A percentile compares a stretch with the other conserved stretches of the same genome.
phyloP scores from a whole-genome alignment of 1,140 invertebrate species.

The Leptinotarsa texana region DNA sequence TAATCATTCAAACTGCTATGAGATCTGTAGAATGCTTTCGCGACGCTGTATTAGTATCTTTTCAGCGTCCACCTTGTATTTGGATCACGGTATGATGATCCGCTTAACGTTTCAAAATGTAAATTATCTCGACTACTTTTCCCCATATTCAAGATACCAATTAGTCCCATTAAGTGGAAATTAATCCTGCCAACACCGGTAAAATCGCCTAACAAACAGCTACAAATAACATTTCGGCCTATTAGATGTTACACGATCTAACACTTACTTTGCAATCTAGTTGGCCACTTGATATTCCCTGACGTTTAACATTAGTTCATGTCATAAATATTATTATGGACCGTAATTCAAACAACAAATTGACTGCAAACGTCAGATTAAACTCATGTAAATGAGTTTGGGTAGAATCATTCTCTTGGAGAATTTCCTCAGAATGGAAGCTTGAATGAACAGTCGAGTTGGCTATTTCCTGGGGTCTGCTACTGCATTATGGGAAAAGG shows the following conservation, averaged over 20 bases:
- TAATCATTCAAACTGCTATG: too few relatives aligned
- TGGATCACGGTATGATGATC: too few relatives aligned
- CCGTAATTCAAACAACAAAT: constrained; percentile 31
- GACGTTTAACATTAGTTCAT: constrained; percentile 30
- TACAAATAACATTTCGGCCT: constrained; percentile 21
- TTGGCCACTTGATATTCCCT: constrained; percentile 27
- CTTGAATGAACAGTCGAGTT: constrained; percentile 6
- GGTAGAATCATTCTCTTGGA: constrained; percentile 21
- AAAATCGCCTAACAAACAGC: constrained; percentile 24
- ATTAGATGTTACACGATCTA: constrained; percentile 30
- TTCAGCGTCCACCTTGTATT: too few relatives aligned
- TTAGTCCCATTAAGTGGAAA: constrained; percentile 24
- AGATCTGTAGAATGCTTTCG: too few relatives aligned
- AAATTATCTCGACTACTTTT: constrained; percentile 1
- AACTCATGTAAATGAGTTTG: constrained; percentile 31
- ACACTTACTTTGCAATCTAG: constrained; percentile 29
- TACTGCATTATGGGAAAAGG: neutral
- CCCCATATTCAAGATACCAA: constrained; percentile 20
- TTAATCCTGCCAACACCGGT: constrained; percentile 20
- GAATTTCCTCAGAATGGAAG: constrained; percentile 13
- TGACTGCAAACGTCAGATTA: constrained; percentile 31
- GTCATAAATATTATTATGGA: constrained; percentile 29
- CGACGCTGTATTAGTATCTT: too few relatives aligned
- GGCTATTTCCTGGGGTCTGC: constrained; percentile 7
- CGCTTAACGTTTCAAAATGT: constrained; percentile 4